Base-by-base conservation (phyloP, 2,113 vertebrate genomes). In the Ophthalmotilapia sp. region DNA sequence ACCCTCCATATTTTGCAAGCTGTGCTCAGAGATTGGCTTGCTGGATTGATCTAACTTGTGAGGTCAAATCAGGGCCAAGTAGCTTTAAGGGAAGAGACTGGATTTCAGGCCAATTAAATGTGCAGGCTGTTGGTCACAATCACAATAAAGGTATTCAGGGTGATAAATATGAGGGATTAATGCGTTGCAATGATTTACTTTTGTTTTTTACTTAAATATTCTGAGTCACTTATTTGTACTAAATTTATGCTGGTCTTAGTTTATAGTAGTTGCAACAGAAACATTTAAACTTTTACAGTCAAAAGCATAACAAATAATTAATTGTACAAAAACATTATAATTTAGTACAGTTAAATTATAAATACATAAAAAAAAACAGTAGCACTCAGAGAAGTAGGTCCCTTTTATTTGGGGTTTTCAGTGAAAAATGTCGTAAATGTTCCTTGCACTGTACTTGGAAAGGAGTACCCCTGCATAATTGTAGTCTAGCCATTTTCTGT, bases 11-110 rank as follows among this genome's bases (percentile, higher is more conserved):
- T 84, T 89, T 81, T 89, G 38, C 68, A 82, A 84, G 29, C 85
- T 81, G 56, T 42, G 79, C 47, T 85, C 54, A 6, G 54, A 85
- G 85, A 73, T 87, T 91, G 65, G 55, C 29, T 40, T 82, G 54
- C 54, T 54, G 55, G 21, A 90, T 33, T 85, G 82, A 70, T 82
- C n/a, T 88, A 90, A 86, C 86, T 86, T 84, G 29, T 54, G 85
- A 80, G 91, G 90, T 94, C 86, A 89, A 85, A 87, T 87, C 81
- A 77, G 54, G 89, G 87, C 84, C 86, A 86, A 90, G 73, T 60
- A 60, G 79, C 82, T 54, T 83, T 55, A 47, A 86, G n/a, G 38
- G 68, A 31, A 81, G 47, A 81, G 81, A 65, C 7, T 55, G 23
- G 58, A 47, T 86, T 60, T 55, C 54, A 84, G 60, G 13, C 68